Conservation (phyloP, 2,797 vertebrate genomes). For the Sandelia bainsii region DNA sequence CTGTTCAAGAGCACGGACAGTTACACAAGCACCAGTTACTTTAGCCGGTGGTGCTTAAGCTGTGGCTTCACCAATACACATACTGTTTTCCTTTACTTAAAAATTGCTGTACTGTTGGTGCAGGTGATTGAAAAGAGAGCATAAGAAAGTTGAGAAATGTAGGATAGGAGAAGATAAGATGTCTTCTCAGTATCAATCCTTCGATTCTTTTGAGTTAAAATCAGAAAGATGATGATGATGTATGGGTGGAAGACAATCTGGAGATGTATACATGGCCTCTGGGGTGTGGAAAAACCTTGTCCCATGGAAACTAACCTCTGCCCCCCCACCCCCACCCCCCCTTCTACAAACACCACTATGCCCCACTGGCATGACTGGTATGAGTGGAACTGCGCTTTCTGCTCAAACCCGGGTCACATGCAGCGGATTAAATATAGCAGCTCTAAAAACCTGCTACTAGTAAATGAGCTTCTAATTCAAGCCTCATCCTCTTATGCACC, state of each 20-base stretch:
- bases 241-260: not conserved
- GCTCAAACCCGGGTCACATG: slow-evolving; percentile 69
- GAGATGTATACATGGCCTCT: slow-evolving; percentile 6
- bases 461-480: slow-evolving; percentile 77
- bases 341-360: slow-evolving; percentile 35
- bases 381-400: slow-evolving; percentile 69
- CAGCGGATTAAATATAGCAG: slow-evolving; percentile 76
- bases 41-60: slow-evolving; percentile 15
- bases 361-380: slow-evolving; percentile 62
- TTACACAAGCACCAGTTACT: slow-evolving; percentile 30
- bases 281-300: slow-evolving; percentile 48
- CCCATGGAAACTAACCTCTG: slow-evolving; percentile 64
- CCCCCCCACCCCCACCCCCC: not conserved
- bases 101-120: not conserved
- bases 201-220: slow-evolving; percentile 2
- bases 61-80: slow-evolving; percentile 3
- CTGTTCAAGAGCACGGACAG: not conserved
- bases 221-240: not conserved
- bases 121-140: not conserved
- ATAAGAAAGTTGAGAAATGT: not conserved
- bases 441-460: slow-evolving; percentile 60
- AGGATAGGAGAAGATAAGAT: not conserved
- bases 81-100: slow-evolving; percentile 32
- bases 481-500: slow-evolving; percentile 28
- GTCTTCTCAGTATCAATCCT: not conserved